Evolutionary conservation across 2,113 vertebrate genomes (phyloP).

Genomic region (Glareola pratincola): DNA sequence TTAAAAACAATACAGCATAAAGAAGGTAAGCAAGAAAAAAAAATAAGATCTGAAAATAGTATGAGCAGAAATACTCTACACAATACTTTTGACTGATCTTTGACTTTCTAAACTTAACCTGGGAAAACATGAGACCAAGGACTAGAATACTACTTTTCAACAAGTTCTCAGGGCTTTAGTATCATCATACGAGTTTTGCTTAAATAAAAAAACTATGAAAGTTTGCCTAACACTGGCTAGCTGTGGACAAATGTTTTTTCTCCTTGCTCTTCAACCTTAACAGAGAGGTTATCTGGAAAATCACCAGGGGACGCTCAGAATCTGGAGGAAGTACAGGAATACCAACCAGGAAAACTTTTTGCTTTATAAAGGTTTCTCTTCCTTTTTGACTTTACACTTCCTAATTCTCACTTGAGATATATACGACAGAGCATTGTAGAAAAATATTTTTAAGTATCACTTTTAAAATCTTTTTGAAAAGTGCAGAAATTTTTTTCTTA

Average conservation of each 20-base stretch:
- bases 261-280: background rate
- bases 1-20: background rate
- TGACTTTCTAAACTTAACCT: background rate
- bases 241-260: background rate
- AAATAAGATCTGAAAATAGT: background rate
- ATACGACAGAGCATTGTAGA: background rate
- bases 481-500: conserved; percentile 49
- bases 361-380: background rate
- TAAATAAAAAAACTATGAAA: background rate
- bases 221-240: background rate
- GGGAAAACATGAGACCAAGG: background rate
- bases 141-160: background rate
- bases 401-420: background rate
- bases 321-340: background rate
- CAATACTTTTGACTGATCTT: background rate
- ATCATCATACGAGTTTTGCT: background rate
- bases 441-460: background rate
- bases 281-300: background rate
- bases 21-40: background rate
- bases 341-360: background rate
- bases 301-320: background rate
- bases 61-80: background rate
- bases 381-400: background rate
- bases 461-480: conserved; percentile 22
- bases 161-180: background rate